phyloP scores from a whole-genome alignment of 2,888 invertebrate genomes.

The Siphonodentalium dalli region DNA sequence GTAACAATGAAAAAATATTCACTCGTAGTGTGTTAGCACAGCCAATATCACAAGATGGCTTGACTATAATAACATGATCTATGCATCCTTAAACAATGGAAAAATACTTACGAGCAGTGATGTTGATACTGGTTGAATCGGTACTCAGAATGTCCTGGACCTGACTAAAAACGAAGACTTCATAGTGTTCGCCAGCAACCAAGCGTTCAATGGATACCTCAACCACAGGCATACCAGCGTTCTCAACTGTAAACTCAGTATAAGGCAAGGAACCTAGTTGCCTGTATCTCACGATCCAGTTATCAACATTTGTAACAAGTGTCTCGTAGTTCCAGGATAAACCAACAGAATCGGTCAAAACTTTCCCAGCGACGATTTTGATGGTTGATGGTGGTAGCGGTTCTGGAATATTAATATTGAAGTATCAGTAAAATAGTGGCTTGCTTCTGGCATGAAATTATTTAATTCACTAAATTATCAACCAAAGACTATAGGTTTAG shows the following conservation, averaged over 20 bases:
- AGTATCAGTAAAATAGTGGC: no score
- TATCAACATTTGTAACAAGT: constrained; percentile 32
- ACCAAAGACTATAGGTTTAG: no score
- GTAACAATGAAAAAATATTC: no score
- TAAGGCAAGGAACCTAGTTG: constrained; percentile 10
- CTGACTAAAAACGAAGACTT: constrained; percentile 31
- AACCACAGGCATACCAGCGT: constrained; percentile 24
- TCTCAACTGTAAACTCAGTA: not conserved
- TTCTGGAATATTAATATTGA: constrained; percentile 31
- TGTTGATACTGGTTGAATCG: constrained; percentile 17
- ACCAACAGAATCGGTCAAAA: constrained; percentile 28
- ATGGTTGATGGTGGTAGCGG: constrained; percentile 36
- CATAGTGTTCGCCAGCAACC: constrained; percentile 40
- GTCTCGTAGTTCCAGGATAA: constrained; percentile 38
- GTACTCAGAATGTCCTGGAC: no score
- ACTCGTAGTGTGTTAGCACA: no score
- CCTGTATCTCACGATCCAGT: constrained; percentile 33
- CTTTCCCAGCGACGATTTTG: constrained; percentile 12
- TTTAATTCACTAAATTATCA: no score
- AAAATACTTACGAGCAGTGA: constrained; percentile 39
- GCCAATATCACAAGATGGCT: no score
- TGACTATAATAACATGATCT: no score
- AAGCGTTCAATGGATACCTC: constrained; percentile 26
- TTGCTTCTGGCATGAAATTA: no score
- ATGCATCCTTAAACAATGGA: no score